Conservation (phyloP, 2,113 vertebrate genomes). For the Malurus alboscapulatus region DNA sequence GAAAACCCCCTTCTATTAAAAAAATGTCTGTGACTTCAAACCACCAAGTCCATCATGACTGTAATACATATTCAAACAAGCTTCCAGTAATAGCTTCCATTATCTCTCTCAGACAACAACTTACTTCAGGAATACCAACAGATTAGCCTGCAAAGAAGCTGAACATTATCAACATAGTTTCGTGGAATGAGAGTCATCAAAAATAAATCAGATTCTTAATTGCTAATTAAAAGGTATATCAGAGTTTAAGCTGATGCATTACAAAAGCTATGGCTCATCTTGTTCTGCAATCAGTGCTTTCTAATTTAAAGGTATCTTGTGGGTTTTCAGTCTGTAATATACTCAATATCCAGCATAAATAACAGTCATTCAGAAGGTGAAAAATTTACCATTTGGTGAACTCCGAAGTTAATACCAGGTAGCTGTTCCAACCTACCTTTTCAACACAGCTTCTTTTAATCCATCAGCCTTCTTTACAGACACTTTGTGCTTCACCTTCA, state of each 20-base stretch:
- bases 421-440: slow-evolving; percentile 30
- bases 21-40: background rate
- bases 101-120: background rate
- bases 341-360: background rate
- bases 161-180: background rate
- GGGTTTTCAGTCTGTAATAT: background rate
- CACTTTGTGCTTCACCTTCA: background rate
- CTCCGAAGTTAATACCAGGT: background rate
- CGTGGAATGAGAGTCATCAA: background rate
- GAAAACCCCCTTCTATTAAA: background rate
- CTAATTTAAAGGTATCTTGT: background rate
- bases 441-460: background rate
- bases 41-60: background rate
- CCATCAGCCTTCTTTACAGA: background rate
- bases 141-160: background rate
- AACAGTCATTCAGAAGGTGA: background rate
- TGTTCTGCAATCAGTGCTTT: background rate
- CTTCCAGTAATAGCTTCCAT: background rate
- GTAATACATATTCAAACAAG: background rate
- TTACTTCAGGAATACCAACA: background rate
- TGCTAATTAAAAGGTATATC: background rate
- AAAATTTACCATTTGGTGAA: background rate
- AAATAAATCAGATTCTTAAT: background rate
- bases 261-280: background rate
- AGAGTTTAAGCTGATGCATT: background rate